Evolutionary conservation across 2,888 invertebrate species (phyloP).

Genomic region (Elmis aenea): DNA sequence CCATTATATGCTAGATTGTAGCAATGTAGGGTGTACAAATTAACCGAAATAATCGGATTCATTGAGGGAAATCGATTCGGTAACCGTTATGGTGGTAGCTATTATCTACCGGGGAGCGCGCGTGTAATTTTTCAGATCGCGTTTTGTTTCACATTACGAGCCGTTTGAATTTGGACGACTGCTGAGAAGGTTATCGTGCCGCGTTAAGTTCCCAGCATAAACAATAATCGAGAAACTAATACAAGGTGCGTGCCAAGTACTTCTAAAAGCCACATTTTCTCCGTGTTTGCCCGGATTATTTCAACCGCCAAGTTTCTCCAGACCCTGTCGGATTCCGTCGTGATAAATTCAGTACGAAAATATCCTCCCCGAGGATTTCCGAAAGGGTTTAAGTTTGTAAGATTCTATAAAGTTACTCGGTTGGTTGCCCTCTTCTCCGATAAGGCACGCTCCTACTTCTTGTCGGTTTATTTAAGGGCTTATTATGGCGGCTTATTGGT

Average conservation of each 20-base stretch:
- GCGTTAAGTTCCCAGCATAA: slow-evolving; percentile 13
- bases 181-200: slow-evolving; percentile 5
- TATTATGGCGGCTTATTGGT: slow-evolving; percentile 17
- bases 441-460: slow-evolving; percentile 27
- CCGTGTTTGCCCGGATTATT: slow-evolving; percentile 19
- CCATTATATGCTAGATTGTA: slow-evolving; percentile 5
- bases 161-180: slow-evolving; percentile 5
- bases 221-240: slow-evolving; percentile 21
- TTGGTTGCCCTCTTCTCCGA: slow-evolving; percentile 19
- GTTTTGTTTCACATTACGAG: slow-evolving; percentile 5
- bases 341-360: slow-evolving; percentile 3
- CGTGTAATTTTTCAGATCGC: slow-evolving; percentile 8
- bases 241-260: slow-evolving; percentile 21
- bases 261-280: slow-evolving; percentile 20
- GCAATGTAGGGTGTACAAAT: slow-evolving; percentile 10
- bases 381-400: slow-evolving; percentile 17
- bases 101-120: background rate
- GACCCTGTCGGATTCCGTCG: slow-evolving; percentile 9
- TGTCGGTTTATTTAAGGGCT: slow-evolving; percentile 17
- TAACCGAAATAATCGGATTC: slow-evolving; percentile 8
- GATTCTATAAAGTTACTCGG: slow-evolving; percentile 16
- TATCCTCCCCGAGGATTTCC: slow-evolving; percentile 9
- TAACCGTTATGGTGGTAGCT: too few species aligned
- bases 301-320: slow-evolving; percentile 8
- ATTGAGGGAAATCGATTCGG: too few species aligned